These are phyloP conservation scores for Brachionus calyciflorus DNA, from an alignment of 1,140 invertebrate species.

Conservation along the genomic window DNA sequence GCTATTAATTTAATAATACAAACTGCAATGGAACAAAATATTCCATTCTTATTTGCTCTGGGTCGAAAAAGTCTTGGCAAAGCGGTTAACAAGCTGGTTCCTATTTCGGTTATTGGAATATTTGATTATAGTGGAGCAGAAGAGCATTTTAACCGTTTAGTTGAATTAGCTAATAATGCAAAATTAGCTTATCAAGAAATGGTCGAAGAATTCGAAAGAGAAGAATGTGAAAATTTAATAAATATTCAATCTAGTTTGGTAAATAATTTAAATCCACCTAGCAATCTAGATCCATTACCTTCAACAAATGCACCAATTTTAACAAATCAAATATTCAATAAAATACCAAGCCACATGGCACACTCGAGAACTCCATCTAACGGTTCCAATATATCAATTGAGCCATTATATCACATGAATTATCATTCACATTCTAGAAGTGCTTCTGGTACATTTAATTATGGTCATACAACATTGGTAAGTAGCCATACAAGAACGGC, in stretches of 20 bases:
- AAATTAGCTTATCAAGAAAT: constrained; percentile 37
- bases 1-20: constrained; percentile 60
- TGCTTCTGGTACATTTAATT: constrained; percentile 36
- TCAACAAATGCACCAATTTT: not conserved
- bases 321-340: not conserved
- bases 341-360: constrained; percentile 28
- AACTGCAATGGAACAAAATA: constrained; percentile 60
- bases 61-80: constrained; percentile 63
- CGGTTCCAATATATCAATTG: constrained; percentile 22
- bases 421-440: constrained; percentile 39
- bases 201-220: constrained; percentile 30
- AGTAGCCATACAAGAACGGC: not conserved
- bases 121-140: constrained; percentile 66
- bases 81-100: constrained; percentile 63
- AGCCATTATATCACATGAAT: constrained; percentile 19
- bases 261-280: not conserved
- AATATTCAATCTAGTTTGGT: not conserved
- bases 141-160: constrained; percentile 49
- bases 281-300: not conserved
- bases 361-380: constrained; percentile 44
- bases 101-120: constrained; percentile 65
- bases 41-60: constrained; percentile 64
- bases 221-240: constrained; percentile 13
- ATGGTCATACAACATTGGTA: not conserved
- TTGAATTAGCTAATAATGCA: constrained; percentile 15